Conservation (phyloP, 2,888 invertebrate species). For the Lomographa bimaculata region DNA sequence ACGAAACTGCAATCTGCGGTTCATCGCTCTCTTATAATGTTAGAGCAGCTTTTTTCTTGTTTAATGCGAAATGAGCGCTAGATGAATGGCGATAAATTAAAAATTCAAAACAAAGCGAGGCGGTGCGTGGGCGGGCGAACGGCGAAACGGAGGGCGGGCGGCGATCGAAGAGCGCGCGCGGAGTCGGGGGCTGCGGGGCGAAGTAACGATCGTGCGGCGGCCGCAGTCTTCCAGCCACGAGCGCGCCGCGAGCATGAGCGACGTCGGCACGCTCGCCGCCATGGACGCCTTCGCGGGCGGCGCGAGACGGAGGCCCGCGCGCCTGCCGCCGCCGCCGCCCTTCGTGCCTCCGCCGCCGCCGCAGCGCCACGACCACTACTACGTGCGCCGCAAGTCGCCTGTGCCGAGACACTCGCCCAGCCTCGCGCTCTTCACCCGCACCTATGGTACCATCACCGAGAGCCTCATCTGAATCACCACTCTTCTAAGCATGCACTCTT, state of each 20-base stretch:
- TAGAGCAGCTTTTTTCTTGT: slow-evolving; percentile 51
- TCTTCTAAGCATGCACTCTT: slow-evolving; percentile 1
- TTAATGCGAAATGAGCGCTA: slow-evolving; percentile 54
- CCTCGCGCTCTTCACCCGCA: slow-evolving; percentile 76
- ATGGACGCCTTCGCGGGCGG: slow-evolving; percentile 82
- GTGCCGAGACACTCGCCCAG: slow-evolving; percentile 68
- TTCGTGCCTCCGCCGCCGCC: slow-evolving; percentile 78
- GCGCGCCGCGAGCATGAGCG: slow-evolving; percentile 80
- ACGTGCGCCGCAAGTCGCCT: slow-evolving; percentile 79
- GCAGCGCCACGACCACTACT: slow-evolving; percentile 76
- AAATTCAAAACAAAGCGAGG: slow-evolving; percentile 79
- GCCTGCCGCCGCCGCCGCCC: slow-evolving; percentile 78
- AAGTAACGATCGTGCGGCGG: slow-evolving; percentile 65
- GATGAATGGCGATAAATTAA: slow-evolving; percentile 80
- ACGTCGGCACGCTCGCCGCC: slow-evolving; percentile 81
- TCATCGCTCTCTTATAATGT: slow-evolving; percentile 30
- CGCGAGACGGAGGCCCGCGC: slow-evolving; percentile 75
- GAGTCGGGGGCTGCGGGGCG: slow-evolving; percentile 60
- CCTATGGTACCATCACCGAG: slow-evolving; percentile 62
- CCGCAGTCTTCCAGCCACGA: slow-evolving; percentile 80
- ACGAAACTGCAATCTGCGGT: slow-evolving; percentile 26
- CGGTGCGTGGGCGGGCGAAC: slow-evolving; percentile 71
- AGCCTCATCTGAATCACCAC: slow-evolving; percentile 31
- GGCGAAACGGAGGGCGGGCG: slow-evolving; percentile 72
- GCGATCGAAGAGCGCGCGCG: slow-evolving; percentile 80